Percentiles rank a stretch among this genome's conserved stretches.
Evolutionary conservation across 2,797 vertebrate species (phyloP).

Genomic region (Hydrophis major): DNA sequence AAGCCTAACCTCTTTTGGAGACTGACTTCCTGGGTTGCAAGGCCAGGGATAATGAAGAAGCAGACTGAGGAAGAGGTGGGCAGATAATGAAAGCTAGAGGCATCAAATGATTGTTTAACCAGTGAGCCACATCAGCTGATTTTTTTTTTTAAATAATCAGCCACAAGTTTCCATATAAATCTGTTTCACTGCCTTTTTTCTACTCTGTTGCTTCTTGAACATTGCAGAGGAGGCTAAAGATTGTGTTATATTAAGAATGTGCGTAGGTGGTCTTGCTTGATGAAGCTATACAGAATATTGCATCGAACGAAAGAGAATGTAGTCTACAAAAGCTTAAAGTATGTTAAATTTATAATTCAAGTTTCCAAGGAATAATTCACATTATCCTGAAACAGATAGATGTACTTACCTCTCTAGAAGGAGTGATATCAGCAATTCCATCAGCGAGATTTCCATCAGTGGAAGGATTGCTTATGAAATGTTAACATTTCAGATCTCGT

Average conservation of each 20-base stretch:
- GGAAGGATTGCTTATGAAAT: not conserved
- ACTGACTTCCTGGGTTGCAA: not conserved
- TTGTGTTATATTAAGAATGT: not conserved
- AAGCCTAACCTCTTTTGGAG: not conserved
- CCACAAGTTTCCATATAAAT: not conserved
- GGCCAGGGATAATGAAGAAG: not conserved
- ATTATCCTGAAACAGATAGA: not conserved
- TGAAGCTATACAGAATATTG: not conserved
- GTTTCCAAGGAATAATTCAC: not conserved
- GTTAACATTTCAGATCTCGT: not conserved
- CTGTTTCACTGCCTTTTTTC: not conserved
- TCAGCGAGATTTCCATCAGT: not conserved
- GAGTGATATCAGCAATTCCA: not conserved
- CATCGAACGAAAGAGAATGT: not conserved
- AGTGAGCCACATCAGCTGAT: not conserved
- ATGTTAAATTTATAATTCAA: not conserved
- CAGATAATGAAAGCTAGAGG: not conserved
- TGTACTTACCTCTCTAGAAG: not conserved
- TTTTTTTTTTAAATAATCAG: not conserved
- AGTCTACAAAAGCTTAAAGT: not conserved
- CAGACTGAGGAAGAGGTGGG: not conserved
- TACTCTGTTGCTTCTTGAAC: not conserved
- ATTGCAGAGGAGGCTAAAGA: not conserved
- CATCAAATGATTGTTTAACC: not conserved
- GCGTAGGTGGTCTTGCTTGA: not conserved